Evolutionary conservation across 1,140 invertebrate species (phyloP).

Genomic region (Drosophila asahinai): DNA sequence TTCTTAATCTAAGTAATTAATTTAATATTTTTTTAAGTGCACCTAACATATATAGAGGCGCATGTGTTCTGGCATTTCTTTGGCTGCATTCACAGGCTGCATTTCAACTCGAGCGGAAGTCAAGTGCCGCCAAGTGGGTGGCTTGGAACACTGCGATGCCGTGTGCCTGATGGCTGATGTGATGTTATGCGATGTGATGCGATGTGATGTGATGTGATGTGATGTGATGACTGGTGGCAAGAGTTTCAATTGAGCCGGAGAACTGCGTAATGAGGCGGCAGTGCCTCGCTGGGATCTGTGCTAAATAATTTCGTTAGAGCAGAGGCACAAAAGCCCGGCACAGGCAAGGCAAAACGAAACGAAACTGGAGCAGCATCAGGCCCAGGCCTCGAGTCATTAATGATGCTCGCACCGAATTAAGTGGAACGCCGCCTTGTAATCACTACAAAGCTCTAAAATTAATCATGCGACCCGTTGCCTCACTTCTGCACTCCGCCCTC

Average conservation of each 20-base stretch:
- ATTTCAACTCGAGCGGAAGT: constrained; percentile 72
- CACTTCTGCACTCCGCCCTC: not conserved
- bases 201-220: not conserved
- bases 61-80: constrained; percentile 39
- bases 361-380: constrained; percentile 55
- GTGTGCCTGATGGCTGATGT: constrained; percentile 12
- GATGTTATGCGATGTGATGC: constrained; percentile 1
- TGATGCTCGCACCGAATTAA: constrained; percentile 50
- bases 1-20: not conserved
- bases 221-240: constrained; percentile 36
- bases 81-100: constrained; percentile 59
- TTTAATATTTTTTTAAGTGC: not conserved
- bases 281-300: constrained; percentile 35
- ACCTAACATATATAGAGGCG: not conserved
- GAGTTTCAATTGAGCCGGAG: constrained; percentile 63
- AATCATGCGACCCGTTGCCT: constrained; percentile 69
- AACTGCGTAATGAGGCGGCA: constrained; percentile 67
- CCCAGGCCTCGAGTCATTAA: constrained; percentile 38
- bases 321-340: constrained; percentile 35
- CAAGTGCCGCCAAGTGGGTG: constrained; percentile 70
- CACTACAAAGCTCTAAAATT: constrained; percentile 70
- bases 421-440: constrained; percentile 51
- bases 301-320: constrained; percentile 72
- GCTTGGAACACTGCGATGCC: constrained; percentile 3
- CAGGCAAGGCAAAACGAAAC: not conserved